Evolutionary conservation across 2,888 invertebrate genomes (phyloP).

Genomic region (Eudasyphora cyanicolor): DNA sequence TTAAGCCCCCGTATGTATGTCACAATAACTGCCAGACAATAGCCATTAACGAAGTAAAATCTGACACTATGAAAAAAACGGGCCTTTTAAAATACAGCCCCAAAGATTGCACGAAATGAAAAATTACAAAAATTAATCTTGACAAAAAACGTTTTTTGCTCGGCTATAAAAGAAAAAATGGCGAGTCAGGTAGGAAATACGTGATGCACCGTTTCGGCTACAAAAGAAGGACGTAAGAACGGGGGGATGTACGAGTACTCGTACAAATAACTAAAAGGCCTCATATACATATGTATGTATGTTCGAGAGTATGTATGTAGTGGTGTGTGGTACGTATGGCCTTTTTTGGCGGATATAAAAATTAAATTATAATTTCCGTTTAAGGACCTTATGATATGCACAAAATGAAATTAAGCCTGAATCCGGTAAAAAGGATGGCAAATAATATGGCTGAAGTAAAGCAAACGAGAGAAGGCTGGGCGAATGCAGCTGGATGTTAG

Average conservation of each 20-base stretch:
- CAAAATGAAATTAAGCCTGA: constrained; percentile 60
- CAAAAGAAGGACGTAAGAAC: neutral
- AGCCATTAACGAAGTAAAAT: neutral
- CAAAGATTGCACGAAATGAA: neutral
- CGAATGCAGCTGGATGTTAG: constrained; percentile 55
- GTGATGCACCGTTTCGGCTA: neutral
- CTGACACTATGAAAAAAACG: neutral
- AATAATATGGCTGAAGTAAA: constrained; percentile 14
- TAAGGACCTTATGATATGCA: constrained; percentile 49
- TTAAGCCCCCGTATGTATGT: neutral
- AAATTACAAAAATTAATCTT: neutral
- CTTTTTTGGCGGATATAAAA: constrained; percentile 55
- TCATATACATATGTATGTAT: neutral
- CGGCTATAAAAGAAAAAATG: neutral
- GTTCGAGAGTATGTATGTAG: neutral
- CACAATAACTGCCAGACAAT: neutral
- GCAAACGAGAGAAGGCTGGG: constrained; percentile 19
- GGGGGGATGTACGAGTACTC: neutral
- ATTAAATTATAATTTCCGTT: constrained; percentile 60
- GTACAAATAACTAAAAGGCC: neutral
- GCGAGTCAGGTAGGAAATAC: neutral
- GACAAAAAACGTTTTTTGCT: neutral
- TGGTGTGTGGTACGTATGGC: neutral
- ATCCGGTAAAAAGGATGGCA: constrained; percentile 44
- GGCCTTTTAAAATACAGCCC: neutral